phyloP scores from a whole-genome alignment of 1,140 invertebrate genomes.

The Drosophila bocqueti region DNA sequence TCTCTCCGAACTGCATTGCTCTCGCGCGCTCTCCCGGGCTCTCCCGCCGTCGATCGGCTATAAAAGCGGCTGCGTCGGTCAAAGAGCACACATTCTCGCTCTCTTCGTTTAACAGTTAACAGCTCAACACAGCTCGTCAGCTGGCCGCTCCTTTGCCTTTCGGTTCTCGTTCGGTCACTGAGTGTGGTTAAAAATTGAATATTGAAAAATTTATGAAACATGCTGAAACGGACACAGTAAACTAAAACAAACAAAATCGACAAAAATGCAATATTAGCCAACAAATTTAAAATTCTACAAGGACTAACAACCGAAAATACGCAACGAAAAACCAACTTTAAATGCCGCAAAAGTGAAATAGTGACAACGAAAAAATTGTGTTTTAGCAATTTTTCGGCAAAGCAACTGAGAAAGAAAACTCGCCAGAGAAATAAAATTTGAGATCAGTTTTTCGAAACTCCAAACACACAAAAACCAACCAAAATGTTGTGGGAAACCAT shows the following conservation, averaged over 20 bases:
- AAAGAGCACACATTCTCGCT: conserved; percentile 54
- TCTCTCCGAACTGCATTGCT: conserved; percentile 1
- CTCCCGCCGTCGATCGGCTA: conserved; percentile 41
- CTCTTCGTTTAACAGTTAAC: conserved; percentile 60
- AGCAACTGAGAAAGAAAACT: conserved; percentile 15
- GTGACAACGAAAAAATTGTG: conserved; percentile 77
- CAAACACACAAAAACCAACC: conserved; percentile 36
- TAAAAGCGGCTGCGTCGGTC: conserved; percentile 60
- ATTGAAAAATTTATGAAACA: conserved; percentile 50
- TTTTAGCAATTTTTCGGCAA: conserved; percentile 78
- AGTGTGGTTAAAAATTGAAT: conserved; percentile 49
- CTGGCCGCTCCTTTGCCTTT: conserved; percentile 34
- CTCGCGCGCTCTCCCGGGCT: conserved; percentile 39
- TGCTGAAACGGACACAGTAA: conserved; percentile 71
- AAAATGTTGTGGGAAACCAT: conserved; percentile 84
- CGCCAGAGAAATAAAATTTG: conserved; percentile 3
- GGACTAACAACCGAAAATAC: conserved; percentile 67
- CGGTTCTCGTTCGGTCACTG: conserved; percentile 28
- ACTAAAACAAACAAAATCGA: conserved; percentile 16
- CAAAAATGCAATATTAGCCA: conserved; percentile 75
- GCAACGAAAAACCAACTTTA: conserved; percentile 52
- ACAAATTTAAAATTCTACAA: conserved; percentile 45
- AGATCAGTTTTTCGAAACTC: conserved; percentile 29
- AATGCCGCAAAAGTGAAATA: conserved; percentile 50
- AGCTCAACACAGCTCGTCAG: conserved; percentile 28